Evolutionary conservation across 2,113 vertebrate species (phyloP).

Genomic region (Callospermophilus lateralis): DNA sequence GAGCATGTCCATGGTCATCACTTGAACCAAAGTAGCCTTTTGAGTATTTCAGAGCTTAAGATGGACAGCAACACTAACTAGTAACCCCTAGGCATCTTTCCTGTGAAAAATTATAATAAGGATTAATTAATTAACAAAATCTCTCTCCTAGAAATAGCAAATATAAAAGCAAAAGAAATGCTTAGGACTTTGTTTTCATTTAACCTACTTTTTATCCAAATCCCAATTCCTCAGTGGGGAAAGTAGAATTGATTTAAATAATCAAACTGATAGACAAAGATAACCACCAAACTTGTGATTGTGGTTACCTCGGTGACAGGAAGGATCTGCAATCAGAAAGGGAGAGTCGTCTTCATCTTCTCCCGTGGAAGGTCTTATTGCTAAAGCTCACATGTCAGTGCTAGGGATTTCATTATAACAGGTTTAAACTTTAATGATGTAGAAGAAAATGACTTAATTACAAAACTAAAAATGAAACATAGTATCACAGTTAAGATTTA

Average conservation of each 20-base stretch:
- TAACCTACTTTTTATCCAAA: too few species aligned
- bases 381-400: too few species aligned
- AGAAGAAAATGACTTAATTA: too few species aligned
- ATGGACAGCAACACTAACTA: neutral
- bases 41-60: neutral
- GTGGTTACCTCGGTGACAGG: neutral
- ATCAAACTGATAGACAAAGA: too few species aligned
- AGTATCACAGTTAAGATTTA: too few species aligned
- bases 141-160: neutral
- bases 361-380: too few species aligned
- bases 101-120: neutral
- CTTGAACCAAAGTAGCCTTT: neutral
- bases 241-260: too few species aligned
- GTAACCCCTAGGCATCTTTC: neutral
- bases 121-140: too few species aligned
- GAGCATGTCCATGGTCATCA: rapidly evolving
- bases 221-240: neutral
- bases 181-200: too few species aligned
- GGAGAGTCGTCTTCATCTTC: neutral
- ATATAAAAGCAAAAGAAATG: neutral
- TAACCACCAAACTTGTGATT: neutral
- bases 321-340: neutral
- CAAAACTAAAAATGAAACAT: too few species aligned
- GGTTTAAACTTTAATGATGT: too few species aligned
- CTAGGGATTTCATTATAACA: too few species aligned